These are phyloP conservation scores for Palythoa grandis DNA, from an alignment of 92 coral and sea anemone genomes.

Conservation along the genomic window DNA sequence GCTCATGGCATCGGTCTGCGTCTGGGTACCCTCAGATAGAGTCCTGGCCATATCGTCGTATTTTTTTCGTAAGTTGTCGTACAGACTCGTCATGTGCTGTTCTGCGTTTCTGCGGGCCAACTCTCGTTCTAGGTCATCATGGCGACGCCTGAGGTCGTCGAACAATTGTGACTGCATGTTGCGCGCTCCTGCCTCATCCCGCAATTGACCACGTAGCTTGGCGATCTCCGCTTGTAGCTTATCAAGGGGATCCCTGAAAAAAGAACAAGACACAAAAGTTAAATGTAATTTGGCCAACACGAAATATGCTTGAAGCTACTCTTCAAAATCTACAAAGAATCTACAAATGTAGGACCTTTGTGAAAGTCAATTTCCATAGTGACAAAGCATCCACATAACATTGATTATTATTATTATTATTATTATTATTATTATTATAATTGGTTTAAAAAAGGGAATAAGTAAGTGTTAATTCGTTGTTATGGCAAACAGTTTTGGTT, in stretches of 20 bases:
- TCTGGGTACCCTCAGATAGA: slow-evolving; percentile 44
- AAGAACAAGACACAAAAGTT: neutral
- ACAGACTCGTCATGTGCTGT: slow-evolving; percentile 84
- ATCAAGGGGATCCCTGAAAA: slow-evolving; percentile 78
- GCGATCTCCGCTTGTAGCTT: slow-evolving; percentile 81
- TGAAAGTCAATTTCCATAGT: too few relatives aligned
- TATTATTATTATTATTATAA: too few relatives aligned
- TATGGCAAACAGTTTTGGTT: too few relatives aligned
- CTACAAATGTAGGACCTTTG: too few relatives aligned
- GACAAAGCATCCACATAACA: too few relatives aligned
- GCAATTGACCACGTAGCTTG: slow-evolving; percentile 75
- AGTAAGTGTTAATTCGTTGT: too few relatives aligned
- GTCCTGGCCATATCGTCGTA: slow-evolving; percentile 79
- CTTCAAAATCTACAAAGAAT: too few relatives aligned
- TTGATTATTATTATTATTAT: too few relatives aligned
- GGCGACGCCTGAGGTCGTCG: slow-evolving; percentile 93
- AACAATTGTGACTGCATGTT: slow-evolving; percentile 79
- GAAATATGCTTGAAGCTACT: too few relatives aligned
- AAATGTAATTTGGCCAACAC: neutral
- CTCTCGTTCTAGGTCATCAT: slow-evolving; percentile 91
- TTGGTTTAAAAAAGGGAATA: too few relatives aligned
- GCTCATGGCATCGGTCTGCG: slow-evolving; percentile 43
- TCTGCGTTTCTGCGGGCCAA: slow-evolving; percentile 86
- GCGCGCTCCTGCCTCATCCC: slow-evolving; percentile 78
- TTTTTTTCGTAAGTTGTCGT: slow-evolving; percentile 82